These are phyloP conservation scores for Anguilla rostrata DNA, from an alignment of 2,113 vertebrate genomes.

Conservation along the genomic window DNA sequence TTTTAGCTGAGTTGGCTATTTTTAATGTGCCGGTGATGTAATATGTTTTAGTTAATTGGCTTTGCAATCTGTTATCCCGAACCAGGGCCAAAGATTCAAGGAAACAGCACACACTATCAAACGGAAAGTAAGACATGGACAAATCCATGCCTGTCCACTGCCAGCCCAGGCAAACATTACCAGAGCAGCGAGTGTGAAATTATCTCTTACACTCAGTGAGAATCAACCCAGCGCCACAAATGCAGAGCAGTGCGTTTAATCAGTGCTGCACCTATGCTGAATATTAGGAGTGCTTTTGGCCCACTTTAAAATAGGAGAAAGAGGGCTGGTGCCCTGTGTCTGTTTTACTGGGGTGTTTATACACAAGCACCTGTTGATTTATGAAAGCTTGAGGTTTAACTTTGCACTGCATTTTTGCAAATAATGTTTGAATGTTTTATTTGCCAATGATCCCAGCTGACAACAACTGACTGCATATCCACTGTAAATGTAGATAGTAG, in stretches of 20 bases:
- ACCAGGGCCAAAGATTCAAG: neutral
- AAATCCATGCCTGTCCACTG: conserved; percentile 11
- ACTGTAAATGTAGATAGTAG: too few species aligned
- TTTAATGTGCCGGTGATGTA: neutral
- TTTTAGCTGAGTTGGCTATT: neutral
- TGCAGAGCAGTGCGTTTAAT: conserved; percentile 54
- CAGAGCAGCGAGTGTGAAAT: conserved; percentile 61
- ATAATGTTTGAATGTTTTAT: too few species aligned
- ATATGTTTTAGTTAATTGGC: neutral
- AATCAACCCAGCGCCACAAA: conserved; percentile 50
- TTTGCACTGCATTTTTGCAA: too few species aligned
- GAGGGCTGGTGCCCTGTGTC: neutral
- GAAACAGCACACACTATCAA: neutral
- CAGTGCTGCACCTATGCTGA: conserved; percentile 47
- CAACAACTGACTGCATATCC: too few species aligned
- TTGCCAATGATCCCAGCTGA: too few species aligned
- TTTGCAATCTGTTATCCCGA: neutral
- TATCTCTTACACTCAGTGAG: conserved; percentile 50
- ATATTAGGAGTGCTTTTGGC: conserved; percentile 8
- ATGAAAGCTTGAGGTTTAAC: neutral
- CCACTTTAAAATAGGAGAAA: neutral
- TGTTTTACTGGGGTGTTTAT: neutral
- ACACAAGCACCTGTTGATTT: neutral
- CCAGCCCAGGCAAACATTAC: conserved; percentile 35
- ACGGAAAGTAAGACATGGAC: neutral